phyloP scores from a whole-genome alignment of 2,888 invertebrate species.

The Cylindroiulus punctatus region DNA sequence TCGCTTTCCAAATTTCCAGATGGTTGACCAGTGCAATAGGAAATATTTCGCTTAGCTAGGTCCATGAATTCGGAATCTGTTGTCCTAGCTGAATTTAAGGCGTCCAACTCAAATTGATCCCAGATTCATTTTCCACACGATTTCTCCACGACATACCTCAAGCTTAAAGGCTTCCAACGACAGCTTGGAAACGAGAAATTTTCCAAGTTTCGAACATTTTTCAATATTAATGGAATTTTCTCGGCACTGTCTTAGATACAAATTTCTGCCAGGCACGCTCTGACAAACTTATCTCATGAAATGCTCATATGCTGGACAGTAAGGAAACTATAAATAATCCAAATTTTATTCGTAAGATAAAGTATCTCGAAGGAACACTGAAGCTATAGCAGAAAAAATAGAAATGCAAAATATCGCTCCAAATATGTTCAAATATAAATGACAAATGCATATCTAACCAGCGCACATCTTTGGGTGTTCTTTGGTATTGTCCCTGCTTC shows the following conservation, averaged over 20 bases:
- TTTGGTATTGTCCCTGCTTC: too few relatives aligned
- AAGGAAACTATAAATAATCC: too few relatives aligned
- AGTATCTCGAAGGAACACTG: too few relatives aligned
- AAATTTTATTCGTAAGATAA: too few relatives aligned
- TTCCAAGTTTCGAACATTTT: not conserved
- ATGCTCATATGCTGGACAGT: too few relatives aligned
- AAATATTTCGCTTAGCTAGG: not conserved
- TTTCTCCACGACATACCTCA: not conserved
- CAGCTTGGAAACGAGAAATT: not conserved
- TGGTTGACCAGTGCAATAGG: not conserved
- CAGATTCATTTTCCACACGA: conserved; percentile 4
- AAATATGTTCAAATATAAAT: too few relatives aligned
- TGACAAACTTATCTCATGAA: not conserved
- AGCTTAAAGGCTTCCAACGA: not conserved
- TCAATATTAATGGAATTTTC: not conserved
- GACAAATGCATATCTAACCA: too few relatives aligned
- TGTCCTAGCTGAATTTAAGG: not conserved
- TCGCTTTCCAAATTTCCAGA: conserved; percentile 8
- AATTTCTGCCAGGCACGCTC: not conserved
- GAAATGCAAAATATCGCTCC: too few relatives aligned
- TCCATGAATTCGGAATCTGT: conserved; percentile 16
- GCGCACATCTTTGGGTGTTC: too few relatives aligned
- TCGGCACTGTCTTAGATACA: not conserved
- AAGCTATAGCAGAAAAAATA: too few relatives aligned
- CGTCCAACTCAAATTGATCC: conserved; percentile 1